Evolutionary conservation across 2,888 invertebrate species (phyloP), one percentile per base, ranked within the genome.

Genomic region (Pediacus dermestoides): DNA sequence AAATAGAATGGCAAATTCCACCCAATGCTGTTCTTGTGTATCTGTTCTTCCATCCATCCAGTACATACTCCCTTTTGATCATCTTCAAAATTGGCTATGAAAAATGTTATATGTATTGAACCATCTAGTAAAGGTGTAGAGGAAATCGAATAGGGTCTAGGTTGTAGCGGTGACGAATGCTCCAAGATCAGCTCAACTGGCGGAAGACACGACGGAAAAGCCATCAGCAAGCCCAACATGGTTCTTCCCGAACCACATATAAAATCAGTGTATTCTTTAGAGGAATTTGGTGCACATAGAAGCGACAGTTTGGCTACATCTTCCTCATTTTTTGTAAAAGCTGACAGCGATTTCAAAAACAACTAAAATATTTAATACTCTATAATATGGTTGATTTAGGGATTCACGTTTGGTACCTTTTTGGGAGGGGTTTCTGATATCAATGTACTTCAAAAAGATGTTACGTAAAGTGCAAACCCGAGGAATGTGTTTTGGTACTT

Each of bases 101-200:
- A 86, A 61, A 86, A 88, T 36, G 82, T 81, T 51, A 89, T 77
- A 52, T 76, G 77, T 1, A 88, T 49, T n/a, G 14, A 12, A 4
- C 62, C 32, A 39, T 70, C 53, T 32, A 58, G 54, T 22, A 77
- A 52, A 1, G 76, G 75, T 48, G 81, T 83, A 39, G 82, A 84
- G n/a, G 81, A 76, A 44, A 86, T 77, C 1, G 89, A 89, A 67
- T 88, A 91, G 1, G 85, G 81, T 34, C 89, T 74, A 1, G 90
- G 87, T 49, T 81, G 68, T n/a, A 90, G 70, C 32, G 84, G 76
- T 0, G 86, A 81, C 27, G 88, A 67, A 62, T 87, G 74, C 58
- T 88, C 82, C 36, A 82, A 52, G 37, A 85, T 56, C 13, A 76
- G 46, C 52, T 77, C 77, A 12, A 87, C 57, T 1, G 83, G 75